phyloP scores from a whole-genome alignment of 2,888 invertebrate species.

The Platynereis dumerilii region DNA sequence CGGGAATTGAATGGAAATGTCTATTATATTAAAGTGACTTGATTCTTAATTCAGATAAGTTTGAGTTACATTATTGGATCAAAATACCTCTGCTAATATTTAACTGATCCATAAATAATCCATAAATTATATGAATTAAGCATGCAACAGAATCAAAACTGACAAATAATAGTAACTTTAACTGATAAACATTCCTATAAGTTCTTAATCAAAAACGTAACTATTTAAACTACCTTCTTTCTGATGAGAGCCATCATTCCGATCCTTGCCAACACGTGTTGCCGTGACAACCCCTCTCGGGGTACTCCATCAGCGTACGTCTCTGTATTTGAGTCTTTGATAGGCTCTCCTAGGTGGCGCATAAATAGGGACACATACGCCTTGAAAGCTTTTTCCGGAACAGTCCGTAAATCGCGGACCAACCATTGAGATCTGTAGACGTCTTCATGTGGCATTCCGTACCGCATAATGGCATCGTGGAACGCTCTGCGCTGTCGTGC shows the following conservation, averaged over 20 bases:
- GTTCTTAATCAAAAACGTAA: too few relatives aligned
- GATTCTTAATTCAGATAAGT: too few relatives aligned
- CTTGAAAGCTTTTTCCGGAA: conserved; percentile 68
- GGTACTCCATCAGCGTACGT: conserved; percentile 44
- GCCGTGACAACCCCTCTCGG: conserved; percentile 86
- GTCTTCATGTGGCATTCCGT: conserved; percentile 42
- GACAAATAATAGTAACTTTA: too few relatives aligned
- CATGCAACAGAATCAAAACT: too few relatives aligned
- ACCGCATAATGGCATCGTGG: conserved; percentile 42
- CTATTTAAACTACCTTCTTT: too few relatives aligned
- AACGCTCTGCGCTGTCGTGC: conserved; percentile 41
- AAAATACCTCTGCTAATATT: too few relatives aligned
- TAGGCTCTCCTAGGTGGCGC: conserved; percentile 43
- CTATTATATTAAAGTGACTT: too few relatives aligned
- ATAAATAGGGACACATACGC: conserved; percentile 44
- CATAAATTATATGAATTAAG: too few relatives aligned
- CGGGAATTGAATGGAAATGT: too few relatives aligned
- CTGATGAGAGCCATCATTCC: conserved; percentile 97
- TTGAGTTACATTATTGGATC: too few relatives aligned
- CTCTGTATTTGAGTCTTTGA: conserved; percentile 30
- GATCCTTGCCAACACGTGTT: conserved; percentile 93
- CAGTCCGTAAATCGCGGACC: conserved; percentile 38
- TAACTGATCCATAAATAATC: too few relatives aligned
- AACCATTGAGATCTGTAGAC: conserved; percentile 41
- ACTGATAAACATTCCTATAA: too few relatives aligned